These are phyloP conservation scores for Clostera curtula DNA, from an alignment of 2,888 invertebrate genomes.

Conservation along the genomic window DNA sequence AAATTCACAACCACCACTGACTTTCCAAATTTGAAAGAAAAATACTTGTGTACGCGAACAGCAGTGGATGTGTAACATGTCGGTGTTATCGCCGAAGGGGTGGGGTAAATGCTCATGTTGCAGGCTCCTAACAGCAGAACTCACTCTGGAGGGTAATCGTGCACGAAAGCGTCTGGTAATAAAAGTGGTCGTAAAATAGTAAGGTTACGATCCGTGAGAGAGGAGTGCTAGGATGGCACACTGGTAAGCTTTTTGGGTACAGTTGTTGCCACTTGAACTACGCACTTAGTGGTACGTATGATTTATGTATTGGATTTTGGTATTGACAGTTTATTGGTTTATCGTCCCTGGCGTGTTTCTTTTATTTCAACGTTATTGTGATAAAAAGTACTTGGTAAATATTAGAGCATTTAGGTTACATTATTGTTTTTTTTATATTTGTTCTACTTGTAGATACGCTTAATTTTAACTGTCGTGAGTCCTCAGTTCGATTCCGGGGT, in stretches of 20 bases:
- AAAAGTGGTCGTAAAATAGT: slow-evolving; percentile 72
- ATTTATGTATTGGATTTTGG: slow-evolving; percentile 45
- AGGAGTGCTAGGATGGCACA: slow-evolving; percentile 63
- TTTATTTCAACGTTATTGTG: background rate
- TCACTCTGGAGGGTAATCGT: slow-evolving; percentile 74
- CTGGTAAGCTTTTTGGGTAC: slow-evolving; percentile 63
- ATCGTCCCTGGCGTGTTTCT: slow-evolving; percentile 8
- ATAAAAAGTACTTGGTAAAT: background rate
- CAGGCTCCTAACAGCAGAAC: slow-evolving; percentile 69
- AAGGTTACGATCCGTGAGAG: slow-evolving; percentile 67
- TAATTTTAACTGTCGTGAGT: no score
- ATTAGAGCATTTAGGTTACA: background rate
- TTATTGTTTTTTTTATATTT: no score
- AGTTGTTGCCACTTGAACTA: slow-evolving; percentile 34
- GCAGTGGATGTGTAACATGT: slow-evolving; percentile 35
- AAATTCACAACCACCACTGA: slow-evolving; percentile 26
- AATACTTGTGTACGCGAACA: slow-evolving; percentile 9
- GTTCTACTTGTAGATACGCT: no score
- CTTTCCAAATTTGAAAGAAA: slow-evolving; percentile 2
- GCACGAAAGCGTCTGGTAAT: slow-evolving; percentile 75
- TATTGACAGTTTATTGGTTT: slow-evolving; percentile 33
- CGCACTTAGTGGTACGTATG: slow-evolving; percentile 37
- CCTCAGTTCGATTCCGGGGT: no score
- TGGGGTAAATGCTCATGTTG: slow-evolving; percentile 40
- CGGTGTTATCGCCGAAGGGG: slow-evolving; percentile 24